These are phyloP conservation scores for Charadrius vociferus DNA, from an alignment of 2,113 vertebrate species.

Conservation along the genomic window DNA sequence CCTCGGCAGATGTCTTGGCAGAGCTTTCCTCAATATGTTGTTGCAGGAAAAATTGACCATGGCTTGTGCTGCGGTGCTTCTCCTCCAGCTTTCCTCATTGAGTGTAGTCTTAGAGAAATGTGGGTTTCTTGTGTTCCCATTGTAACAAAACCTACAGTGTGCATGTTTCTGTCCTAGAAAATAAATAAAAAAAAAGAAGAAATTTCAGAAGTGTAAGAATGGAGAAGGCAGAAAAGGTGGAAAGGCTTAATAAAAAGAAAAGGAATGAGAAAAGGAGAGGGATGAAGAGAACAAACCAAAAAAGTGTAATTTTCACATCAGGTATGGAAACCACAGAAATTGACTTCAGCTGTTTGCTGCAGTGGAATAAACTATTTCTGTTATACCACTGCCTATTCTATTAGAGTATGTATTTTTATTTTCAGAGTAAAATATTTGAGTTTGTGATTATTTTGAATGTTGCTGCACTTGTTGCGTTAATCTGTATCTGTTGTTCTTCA, in stretches of 20 bases:
- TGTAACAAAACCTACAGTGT: background rate
- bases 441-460: background rate
- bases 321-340: background rate
- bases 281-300: background rate
- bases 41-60: background rate
- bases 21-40: background rate
- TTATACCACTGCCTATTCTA: background rate
- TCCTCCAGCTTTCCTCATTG: background rate
- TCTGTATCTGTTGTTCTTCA: background rate
- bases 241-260: background rate
- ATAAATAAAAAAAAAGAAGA: background rate
- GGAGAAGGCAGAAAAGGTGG: background rate
- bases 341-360: background rate
- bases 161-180: background rate
- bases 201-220: background rate
- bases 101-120: background rate
- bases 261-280: background rate
- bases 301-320: background rate
- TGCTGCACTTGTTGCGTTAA: background rate
- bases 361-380: background rate
- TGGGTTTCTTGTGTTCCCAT: background rate
- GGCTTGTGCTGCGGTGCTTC: background rate
- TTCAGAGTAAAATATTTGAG: background rate
- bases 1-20: constrained; percentile 23
- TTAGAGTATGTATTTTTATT: background rate